A percentile compares a stretch with the other conserved stretches of the same genome.
Conservation (phyloP, 2,888 invertebrate species). For the Pollenia amentaria region DNA sequence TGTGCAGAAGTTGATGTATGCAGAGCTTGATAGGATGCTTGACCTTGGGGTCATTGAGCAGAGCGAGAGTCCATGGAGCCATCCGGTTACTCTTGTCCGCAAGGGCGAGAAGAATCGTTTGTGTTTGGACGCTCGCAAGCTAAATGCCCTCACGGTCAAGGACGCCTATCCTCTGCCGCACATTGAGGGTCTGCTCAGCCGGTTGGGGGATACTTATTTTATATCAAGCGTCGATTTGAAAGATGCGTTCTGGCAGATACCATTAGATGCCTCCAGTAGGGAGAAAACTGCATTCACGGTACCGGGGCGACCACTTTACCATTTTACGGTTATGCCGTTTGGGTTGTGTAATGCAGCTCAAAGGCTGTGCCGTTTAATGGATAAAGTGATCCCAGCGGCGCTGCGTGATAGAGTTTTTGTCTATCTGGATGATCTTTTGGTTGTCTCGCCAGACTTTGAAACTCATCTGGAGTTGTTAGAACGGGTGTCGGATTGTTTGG, state of each 20-base stretch:
- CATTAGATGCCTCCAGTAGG: too few species aligned
- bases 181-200: constrained; percentile 36
- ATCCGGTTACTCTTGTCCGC: constrained; percentile 48
- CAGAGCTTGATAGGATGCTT: constrained; percentile 47
- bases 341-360: background rate
- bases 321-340: background rate
- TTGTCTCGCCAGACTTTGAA: too few species aligned
- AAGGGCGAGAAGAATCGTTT: constrained; percentile 49
- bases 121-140: constrained; percentile 56
- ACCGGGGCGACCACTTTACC: background rate
- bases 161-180: constrained; percentile 50
- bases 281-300: too few species aligned
- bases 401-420: background rate
- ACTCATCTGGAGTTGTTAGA: too few species aligned
- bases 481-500: too few species aligned
- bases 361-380: background rate
- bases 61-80: constrained; percentile 36
- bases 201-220: constrained; percentile 34
- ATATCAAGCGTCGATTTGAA: too few species aligned
- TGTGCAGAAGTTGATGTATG: background rate
- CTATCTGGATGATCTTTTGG: too few species aligned
- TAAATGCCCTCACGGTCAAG: constrained; percentile 47
- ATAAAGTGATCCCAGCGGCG: background rate
- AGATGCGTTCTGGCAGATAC: too few species aligned
- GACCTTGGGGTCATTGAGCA: constrained; percentile 40